phyloP scores from a whole-genome alignment of 2,113 vertebrate genomes.

The Ibidorhyncha struthersii region DNA sequence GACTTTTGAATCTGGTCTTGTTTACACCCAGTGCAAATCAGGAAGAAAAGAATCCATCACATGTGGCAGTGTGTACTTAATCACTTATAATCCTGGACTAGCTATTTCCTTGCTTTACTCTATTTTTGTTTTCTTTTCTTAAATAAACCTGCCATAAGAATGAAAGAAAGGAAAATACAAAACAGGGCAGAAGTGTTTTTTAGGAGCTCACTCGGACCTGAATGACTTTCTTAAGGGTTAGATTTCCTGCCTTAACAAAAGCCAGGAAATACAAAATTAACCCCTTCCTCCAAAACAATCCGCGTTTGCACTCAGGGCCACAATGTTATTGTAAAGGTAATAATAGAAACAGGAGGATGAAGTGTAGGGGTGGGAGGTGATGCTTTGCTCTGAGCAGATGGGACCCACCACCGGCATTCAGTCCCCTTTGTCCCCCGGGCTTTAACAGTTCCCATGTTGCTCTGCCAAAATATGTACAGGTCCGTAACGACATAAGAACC shows the following conservation, averaged over 20 bases:
- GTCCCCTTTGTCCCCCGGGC: not conserved
- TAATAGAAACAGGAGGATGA: conserved; percentile 1
- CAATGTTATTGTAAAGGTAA: conserved; percentile 10
- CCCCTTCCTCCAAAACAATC: conserved; percentile 47
- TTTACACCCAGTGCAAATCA: conserved; percentile 30
- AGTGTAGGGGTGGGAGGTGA: not conserved
- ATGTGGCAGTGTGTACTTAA: conserved; percentile 15
- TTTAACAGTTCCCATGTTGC: not conserved
- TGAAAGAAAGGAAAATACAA: conserved; percentile 35
- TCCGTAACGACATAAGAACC: not conserved
- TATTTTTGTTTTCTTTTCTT: conserved; percentile 49
- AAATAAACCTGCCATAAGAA: conserved; percentile 39
- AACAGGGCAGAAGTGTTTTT: not conserved
- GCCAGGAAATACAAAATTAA: conserved; percentile 63
- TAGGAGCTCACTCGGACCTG: not conserved
- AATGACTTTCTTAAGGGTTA: not conserved
- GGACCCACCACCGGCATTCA: not conserved
- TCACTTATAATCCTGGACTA: not conserved
- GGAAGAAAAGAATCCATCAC: conserved; percentile 35
- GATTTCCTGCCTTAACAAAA: conserved; percentile 60
- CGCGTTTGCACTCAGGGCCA: not conserved
- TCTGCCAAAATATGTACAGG: not conserved
- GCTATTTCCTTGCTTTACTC: conserved; percentile 48
- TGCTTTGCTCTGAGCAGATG: not conserved
- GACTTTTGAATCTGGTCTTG: not conserved